A percentile compares a stretch with the other conserved stretches of the same genome.
phyloP scores from a whole-genome alignment of 2,888 invertebrate species.

The Synanthedon tipuliformis region DNA sequence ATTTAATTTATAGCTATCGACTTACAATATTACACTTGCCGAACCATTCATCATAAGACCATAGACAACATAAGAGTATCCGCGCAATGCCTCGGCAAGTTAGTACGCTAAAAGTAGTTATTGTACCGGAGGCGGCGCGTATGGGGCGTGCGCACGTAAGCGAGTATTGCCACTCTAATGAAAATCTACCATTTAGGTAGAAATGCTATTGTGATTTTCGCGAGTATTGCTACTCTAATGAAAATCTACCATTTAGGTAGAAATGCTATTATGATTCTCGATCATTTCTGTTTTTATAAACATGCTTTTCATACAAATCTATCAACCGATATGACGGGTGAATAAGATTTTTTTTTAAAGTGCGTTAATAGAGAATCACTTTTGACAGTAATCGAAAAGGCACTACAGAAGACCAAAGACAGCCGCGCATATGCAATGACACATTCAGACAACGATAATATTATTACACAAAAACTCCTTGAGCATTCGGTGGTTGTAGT shows the following conservation, averaged over 20 bases:
- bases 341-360: too few species aligned
- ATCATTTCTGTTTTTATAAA: neutral
- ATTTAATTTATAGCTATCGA: conserved; percentile 27
- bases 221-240: conserved; percentile 18
- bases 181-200: conserved; percentile 36
- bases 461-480: conserved; percentile 19
- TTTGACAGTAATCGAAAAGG: conserved; percentile 23
- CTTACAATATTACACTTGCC: conserved; percentile 27
- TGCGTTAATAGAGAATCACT: too few species aligned
- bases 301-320: too few species aligned
- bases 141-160: conserved; percentile 31
- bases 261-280: neutral
- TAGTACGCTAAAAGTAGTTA: conserved; percentile 37
- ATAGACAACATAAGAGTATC: conserved; percentile 1
- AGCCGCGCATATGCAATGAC: conserved; percentile 9
- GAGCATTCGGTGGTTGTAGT: conserved; percentile 27
- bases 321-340: too few species aligned
- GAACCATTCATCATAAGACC: conserved; percentile 24
- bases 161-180: conserved; percentile 18
- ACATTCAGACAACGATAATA: conserved; percentile 9
- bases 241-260: conserved; percentile 36
- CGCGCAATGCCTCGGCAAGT: conserved; percentile 36
- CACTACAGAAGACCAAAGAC: conserved; percentile 33
- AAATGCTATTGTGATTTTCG: conserved; percentile 1
- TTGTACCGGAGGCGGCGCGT: conserved; percentile 41